Base-by-base conservation (phyloP, 2,797 vertebrate species). In the Phoebastria nigripes region DNA sequence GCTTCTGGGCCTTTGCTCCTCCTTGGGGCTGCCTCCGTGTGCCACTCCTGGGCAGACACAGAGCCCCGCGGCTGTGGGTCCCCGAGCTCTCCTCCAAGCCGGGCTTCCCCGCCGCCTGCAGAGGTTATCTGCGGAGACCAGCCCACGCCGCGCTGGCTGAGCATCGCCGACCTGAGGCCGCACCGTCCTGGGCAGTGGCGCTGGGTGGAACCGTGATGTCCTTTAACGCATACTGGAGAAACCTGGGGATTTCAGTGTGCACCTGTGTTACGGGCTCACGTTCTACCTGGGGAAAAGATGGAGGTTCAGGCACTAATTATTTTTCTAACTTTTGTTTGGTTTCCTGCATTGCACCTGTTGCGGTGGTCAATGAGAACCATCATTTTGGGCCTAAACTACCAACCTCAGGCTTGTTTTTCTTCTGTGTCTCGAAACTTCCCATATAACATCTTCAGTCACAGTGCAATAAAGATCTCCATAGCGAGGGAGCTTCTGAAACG, bases 401-500 rank as follows among this genome's bases (percentile, higher is more conserved):
- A 26, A 4, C 33, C 29, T 21, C 33, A 14, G 71, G 41, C 22
- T 46, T 9, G 17, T 3, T 58, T 24, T 39, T n/a, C 15, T 56
- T 37, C 49, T 15, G 49, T 11, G 10, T 12, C 1, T 13, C 1
- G 0, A 16, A 28, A 18, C 55, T 25, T 26, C 39, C 22, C 33
- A 1, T 4, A 1, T 2, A 14, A 25, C 29, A 11, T 8, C 35
- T 20, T 31, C 39, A 13, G 21, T 15, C 14, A 13, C 3, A 2
- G 17, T 1, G 15, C 37, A 41, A 2, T 6, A 6, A 37, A 5
- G 11, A 44, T 28, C 63, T 52, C 12, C 28, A 11, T 3, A 17
- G 35, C 4, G 4, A n/a, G 46, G 26, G 24, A 71, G 74, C 39
- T n/a, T 18, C 58, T 19, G 41, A 71, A 44, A 21, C 1, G 3